Conservation (phyloP, 2,113 vertebrate species). For the pig (Sus scrofa) region T2T-Sscrofa CM000824.6:190960501-190961000, state of each 20-base stretch:
- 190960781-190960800: conserved; percentile 77
- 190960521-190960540: conserved; percentile 81
- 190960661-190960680: conserved; percentile 69
- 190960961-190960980: conserved; percentile 50
- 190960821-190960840: conserved; percentile 69
- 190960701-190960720: conserved; percentile 79
- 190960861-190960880: conserved; percentile 74
- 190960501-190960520: conserved; percentile 75
- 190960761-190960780: conserved; percentile 83
- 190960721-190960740: conserved; percentile 18
- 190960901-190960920: background rate
- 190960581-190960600: conserved; percentile 76
- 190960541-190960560: conserved; percentile 76
- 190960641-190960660: conserved; percentile 68
- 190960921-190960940: conserved; percentile 50
- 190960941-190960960: background rate
- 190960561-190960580: conserved; percentile 83
- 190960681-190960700: conserved; percentile 81
- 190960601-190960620: conserved; percentile 75
- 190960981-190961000: conserved; percentile 17
- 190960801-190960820: conserved; percentile 81
- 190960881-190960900: conserved; percentile 42
- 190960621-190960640: conserved; percentile 68
- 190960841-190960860: conserved; percentile 67
- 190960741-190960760: conserved; percentile 68